Base-by-base conservation (phyloP, 1,140 invertebrate genomes). In the Drosophila asahinai region DNA sequence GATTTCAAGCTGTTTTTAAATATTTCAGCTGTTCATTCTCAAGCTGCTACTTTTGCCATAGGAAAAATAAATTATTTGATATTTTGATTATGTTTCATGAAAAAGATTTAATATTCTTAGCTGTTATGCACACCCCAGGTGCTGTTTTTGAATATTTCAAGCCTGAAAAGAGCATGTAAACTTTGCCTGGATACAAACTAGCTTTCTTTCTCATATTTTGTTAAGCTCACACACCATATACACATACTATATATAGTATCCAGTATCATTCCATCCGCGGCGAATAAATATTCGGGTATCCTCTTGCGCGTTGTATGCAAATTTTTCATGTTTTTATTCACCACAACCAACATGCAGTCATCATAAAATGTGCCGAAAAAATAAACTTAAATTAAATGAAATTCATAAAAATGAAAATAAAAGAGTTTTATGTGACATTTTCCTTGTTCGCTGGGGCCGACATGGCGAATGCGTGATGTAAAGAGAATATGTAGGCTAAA, bases 381-480 rank as follows among this genome's bases (percentile, higher is more conserved):
- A 58, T 36, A 40, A 51, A 72, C 22, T 74, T 52, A 45, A 78
- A 47, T 43, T 45, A 55, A 60, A 75, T 49, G 19, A 75, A 55
- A 75, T 75, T 75, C 70, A 75, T 55, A 74, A 57, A 61, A 40
- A 40, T 57, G n/a, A 25, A 25, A 57, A 57, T 25, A 57, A 66
- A 60, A 63, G 58, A 68, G 45, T 57, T 51, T 65, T 51, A 77
- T 58, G 62, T 58, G 62, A 43, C 64, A 48, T 62, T 49, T 58
- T 19, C 59, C 68, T 68, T 80, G 75, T 45, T 36, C 64, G 9
- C 38, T 54, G 77, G 60, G 67, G 63, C 64, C 48, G 15, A 55
- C 79, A 82, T 38, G 52, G 72, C 80, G 80, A 83, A 83, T 86
- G 83, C 83, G 83, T 80, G 43, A 83, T 83, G 72, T 78, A 61